These are phyloP conservation scores for Platorchestia sp. DNA, from an alignment of 1,140 invertebrate species.

Conservation along the genomic window DNA sequence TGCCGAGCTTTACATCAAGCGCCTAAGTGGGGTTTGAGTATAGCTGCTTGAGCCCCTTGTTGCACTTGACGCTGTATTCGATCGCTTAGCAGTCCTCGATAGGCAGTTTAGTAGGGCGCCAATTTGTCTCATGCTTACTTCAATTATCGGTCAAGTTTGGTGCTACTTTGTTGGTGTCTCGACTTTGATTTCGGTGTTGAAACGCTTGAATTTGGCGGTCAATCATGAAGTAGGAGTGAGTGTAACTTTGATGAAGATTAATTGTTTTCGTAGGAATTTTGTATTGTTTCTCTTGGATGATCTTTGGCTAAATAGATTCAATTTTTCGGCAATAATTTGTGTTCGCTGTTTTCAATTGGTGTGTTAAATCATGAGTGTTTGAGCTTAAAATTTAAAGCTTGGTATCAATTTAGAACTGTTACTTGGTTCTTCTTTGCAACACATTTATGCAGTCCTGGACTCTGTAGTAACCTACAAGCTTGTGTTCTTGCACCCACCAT, in stretches of 20 bases:
- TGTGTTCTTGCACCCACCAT: too few relatives aligned
- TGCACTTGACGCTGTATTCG: neutral
- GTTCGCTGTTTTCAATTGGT: too few relatives aligned
- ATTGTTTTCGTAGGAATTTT: neutral
- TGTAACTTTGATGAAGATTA: neutral
- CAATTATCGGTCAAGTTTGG: neutral
- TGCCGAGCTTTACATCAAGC: neutral
- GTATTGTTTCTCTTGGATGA: neutral
- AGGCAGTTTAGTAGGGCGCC: neutral
- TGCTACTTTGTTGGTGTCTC: neutral
- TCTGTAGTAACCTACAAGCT: too few relatives aligned
- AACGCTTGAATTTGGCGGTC: neutral
- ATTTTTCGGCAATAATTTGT: neutral
- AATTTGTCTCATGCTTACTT: neutral
- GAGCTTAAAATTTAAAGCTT: too few relatives aligned
- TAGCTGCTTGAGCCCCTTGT: neutral
- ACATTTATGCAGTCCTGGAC: neutral
- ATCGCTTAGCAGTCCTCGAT: neutral
- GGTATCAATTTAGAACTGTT: too few relatives aligned
- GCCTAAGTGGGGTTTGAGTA: neutral
- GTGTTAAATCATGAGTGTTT: too few relatives aligned
- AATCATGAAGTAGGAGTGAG: neutral
- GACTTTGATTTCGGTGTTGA: neutral
- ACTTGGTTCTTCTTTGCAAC: neutral
- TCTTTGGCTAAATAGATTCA: neutral